Evolutionary conservation across 2,888 invertebrate genomes (phyloP), one percentile per base, ranked within the genome.

Genomic region (Xanthia icteritia): DNA sequence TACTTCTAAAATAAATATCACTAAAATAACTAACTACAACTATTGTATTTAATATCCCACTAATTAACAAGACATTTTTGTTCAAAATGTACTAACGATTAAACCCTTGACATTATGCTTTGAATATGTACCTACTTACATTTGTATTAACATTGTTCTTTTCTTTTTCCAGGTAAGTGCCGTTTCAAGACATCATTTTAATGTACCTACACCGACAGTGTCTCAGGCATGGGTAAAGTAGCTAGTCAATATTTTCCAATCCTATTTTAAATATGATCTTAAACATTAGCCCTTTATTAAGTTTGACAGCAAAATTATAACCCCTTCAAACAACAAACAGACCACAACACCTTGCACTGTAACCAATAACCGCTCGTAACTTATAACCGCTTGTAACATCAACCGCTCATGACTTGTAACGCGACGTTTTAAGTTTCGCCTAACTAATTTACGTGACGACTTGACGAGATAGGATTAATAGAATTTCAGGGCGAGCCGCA

Each of bases 381-480:
- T n/a, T n/a, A n/a, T 31, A n/a, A 58, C 6, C 27, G 58, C 58
- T 58, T 6, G 15, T 17, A 27, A 58, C 58, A 2, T 15, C 13
- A 27, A 58, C 20, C 81, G 71, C 81, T 79, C 51, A 31, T 79
- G 77, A 75, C 39, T 79, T 72, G 27, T 65, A 70, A 68, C 83
- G 54, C 74, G 76, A 79, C 89, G 89, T 90, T 92, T 91, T 90
- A 91, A 92, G 92, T 91, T 86, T 89, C 87, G 88, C 87, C 90
- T 86, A 91, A 93, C 93, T 93, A 94, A 94, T 94, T 94, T 93
- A 92, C 90, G 92, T 91, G 92, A 91, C 91, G 92, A 90, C 90
- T 92, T 91, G 92, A 92, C 91, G 93, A 90, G 92, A 91, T 89
- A 85, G 91, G 91, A 93, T 93, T 94, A 95, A 95, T 95, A 94